phyloP scores from a whole-genome alignment of 2,888 invertebrate species.

The Thalpophila matura region DNA sequence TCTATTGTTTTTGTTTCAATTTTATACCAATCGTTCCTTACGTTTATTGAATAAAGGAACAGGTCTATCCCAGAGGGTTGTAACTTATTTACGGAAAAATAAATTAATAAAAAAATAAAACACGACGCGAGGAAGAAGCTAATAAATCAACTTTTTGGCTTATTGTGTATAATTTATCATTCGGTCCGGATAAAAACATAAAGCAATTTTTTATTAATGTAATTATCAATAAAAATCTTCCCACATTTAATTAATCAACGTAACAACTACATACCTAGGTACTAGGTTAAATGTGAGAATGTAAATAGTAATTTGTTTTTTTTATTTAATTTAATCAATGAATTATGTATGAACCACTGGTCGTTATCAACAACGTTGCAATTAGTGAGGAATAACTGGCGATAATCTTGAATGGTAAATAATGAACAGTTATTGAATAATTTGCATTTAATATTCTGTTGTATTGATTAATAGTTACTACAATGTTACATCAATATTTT shows the following conservation, averaged over 20 bases:
- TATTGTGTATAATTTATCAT: slow-evolving; percentile 16
- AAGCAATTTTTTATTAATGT: too few species aligned
- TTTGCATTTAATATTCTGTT: slow-evolving; percentile 17
- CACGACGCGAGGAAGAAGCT: neutral
- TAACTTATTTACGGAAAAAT: slow-evolving; percentile 15
- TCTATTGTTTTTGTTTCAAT: neutral
- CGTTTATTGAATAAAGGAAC: slow-evolving; percentile 12
- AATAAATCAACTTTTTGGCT: slow-evolving; percentile 15
- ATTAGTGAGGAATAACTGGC: slow-evolving; percentile 3
- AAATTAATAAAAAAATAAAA: slow-evolving; percentile 21
- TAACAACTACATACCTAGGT: neutral
- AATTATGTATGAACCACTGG: slow-evolving; percentile 18
- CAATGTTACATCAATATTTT: neutral
- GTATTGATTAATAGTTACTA: neutral
- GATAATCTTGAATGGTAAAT: slow-evolving; percentile 20
- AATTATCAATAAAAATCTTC: slow-evolving; percentile 10
- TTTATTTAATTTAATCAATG: slow-evolving; percentile 13
- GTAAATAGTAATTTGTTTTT: slow-evolving; percentile 4
- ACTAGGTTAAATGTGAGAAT: neutral
- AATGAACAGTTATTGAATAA: neutral
- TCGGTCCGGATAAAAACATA: too few species aligned
- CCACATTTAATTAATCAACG: slow-evolving; percentile 8
- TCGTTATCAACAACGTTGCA: slow-evolving; percentile 20
- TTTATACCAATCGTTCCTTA: neutral
- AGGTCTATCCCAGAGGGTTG: neutral